phyloP scores from a whole-genome alignment of 1,140 invertebrate genomes.

The Macrosteles quadrilineatus region DNA sequence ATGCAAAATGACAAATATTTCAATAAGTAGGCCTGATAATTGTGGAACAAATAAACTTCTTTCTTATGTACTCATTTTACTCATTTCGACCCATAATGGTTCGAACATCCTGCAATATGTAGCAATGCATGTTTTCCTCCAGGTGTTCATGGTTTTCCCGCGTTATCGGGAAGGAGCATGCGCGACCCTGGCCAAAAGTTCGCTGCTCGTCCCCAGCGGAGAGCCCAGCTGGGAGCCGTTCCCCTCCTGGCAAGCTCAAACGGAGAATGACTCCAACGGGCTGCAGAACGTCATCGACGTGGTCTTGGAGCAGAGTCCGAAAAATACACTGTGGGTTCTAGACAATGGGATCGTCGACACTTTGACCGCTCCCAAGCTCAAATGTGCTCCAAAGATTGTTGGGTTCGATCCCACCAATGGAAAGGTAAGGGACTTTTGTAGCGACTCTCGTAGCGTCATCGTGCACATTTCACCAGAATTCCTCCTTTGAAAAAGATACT shows the following conservation, averaged over 20 bases:
- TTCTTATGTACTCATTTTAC: no score
- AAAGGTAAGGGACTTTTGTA: no score
- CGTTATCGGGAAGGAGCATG: not conserved
- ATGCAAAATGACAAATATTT: no score
- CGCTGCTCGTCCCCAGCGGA: slow-evolving; percentile 47
- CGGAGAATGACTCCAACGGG: slow-evolving; percentile 57
- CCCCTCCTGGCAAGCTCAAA: slow-evolving; percentile 60
- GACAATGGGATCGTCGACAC: slow-evolving; percentile 61
- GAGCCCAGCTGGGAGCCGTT: slow-evolving; percentile 51
- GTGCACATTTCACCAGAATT: no score
- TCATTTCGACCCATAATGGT: no score
- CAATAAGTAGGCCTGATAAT: no score
- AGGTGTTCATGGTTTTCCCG: not conserved
- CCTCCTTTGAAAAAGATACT: no score
- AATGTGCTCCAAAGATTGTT: slow-evolving; percentile 59
- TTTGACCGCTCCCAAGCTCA: slow-evolving; percentile 54
- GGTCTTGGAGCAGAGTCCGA: slow-evolving; percentile 52
- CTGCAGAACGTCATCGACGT: slow-evolving; percentile 62
- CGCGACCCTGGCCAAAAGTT: not conserved
- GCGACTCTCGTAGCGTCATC: no score
- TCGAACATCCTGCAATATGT: no score
- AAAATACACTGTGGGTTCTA: slow-evolving; percentile 60
- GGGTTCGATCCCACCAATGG: slow-evolving; percentile 52
- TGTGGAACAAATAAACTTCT: no score
- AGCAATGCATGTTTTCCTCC: no score